Evolutionary conservation across 2,113 vertebrate genomes (phyloP), one percentile per base, ranked within the genome.

Genomic region (Hippocampus guttulatus): DNA sequence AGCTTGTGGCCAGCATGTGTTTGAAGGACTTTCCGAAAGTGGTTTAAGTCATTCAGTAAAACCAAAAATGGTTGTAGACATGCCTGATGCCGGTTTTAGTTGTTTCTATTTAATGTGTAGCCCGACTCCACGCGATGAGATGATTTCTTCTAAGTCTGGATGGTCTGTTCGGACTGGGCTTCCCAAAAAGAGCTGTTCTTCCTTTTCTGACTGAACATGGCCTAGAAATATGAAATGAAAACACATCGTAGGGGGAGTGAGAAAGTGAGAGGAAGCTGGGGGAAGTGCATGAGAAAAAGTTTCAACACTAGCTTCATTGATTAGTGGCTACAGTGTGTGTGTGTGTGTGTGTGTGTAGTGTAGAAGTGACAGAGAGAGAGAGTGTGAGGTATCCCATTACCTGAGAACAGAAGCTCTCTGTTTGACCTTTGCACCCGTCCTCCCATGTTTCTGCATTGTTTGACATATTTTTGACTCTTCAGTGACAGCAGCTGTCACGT

Each of bases 301-400:
- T 70, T 20, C 67, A 83, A 92, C 91, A 91, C 87, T 85, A 82
- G 77, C 81, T 74, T 81, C 88, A 87, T 91, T 91, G 82, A 89
- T 54, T 60, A 43, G 47, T 72, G 67, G 76, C 76, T 69, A 25
- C 69, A 67, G 57, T 62, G 62, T 70, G 66, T 58, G 67, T 54
- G 62, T 70, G 66, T 57, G 67, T 52, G 65, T 75, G 72, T 64
- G 23, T 71, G 68, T 68, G 52, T 76, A 61, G 55, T 33, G 27
- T 33, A 33, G 14, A 9, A 30, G 23, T 1, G 12, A 60, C 3
- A 1, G 27, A 30, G 15, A 20, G 16, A 62, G 60, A 40, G 60
- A 38, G 15, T 8, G 16, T 33, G 30, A 25, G 71, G 61, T 71
- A 27, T 23, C 60, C 27, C 30, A 7, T 81, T 75, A 85, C 79